Evolutionary conservation across 2,888 invertebrate genomes (phyloP).

Genomic region (Aquatica leii): DNA sequence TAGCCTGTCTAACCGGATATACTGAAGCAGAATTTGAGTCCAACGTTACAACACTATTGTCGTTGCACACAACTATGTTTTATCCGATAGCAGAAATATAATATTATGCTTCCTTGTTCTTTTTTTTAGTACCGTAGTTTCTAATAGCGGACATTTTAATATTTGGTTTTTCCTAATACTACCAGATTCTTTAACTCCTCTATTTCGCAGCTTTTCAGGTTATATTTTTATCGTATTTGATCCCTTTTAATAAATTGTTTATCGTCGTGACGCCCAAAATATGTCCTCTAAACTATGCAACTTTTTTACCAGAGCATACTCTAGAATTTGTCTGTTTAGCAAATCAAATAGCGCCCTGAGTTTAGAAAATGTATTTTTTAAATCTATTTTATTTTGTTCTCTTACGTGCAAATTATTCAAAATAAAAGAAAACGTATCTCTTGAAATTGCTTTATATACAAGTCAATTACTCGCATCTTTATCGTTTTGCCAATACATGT

Average conservation of each 20-base stretch:
- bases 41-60: neutral
- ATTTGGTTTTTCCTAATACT: neutral
- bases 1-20: too few relatives aligned
- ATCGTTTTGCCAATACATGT: neutral
- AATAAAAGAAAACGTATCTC: neutral
- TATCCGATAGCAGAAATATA: neutral
- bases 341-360: neutral
- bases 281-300: neutral
- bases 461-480: neutral
- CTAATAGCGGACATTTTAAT: neutral
- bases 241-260: neutral
- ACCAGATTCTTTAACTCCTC: neutral
- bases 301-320: neutral
- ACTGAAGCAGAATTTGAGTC: neutral
- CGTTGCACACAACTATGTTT: neutral
- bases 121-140: neutral
- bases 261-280: neutral
- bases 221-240: neutral
- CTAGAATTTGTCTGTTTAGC: neutral
- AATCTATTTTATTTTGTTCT: too few relatives aligned
- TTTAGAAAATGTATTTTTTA: too few relatives aligned
- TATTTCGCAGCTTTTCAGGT: neutral
- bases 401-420: neutral
- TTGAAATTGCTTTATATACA: neutral
- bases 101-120: neutral